phyloP scores from a whole-genome alignment of 2,888 invertebrate species.

The Euzophera pinguis region DNA sequence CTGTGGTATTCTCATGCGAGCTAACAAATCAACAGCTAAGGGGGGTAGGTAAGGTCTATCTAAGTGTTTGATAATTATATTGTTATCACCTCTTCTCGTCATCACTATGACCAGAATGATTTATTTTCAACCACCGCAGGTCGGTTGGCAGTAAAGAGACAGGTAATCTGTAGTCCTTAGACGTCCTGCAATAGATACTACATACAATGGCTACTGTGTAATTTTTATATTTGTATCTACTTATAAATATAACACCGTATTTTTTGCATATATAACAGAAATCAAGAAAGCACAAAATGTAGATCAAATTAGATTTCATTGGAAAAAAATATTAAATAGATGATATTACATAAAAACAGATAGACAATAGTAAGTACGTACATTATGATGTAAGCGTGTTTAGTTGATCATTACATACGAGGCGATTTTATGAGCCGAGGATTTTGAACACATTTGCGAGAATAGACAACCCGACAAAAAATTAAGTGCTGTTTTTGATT shows the following conservation, averaged over 20 bases:
- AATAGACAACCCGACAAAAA: too few species aligned
- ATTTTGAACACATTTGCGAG: too few species aligned
- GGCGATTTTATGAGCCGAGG: too few species aligned
- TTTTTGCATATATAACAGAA: background rate
- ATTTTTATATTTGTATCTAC: conserved; percentile 13
- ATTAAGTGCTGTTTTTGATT: too few species aligned
- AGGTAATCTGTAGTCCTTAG: conserved; percentile 65
- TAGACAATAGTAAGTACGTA: too few species aligned
- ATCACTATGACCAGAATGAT: conserved; percentile 38
- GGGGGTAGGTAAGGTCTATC: conserved; percentile 34
- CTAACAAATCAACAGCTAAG: conserved; percentile 35
- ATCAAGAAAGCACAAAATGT: background rate
- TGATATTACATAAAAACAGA: too few species aligned
- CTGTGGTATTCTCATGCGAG: conserved; percentile 36
- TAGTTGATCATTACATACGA: too few species aligned
- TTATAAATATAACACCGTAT: background rate
- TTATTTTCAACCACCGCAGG: conserved; percentile 62
- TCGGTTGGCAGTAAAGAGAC: conserved; percentile 69
- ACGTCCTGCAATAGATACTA: conserved; percentile 63
- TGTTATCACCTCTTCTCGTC: conserved; percentile 52
- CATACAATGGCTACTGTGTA: conserved; percentile 36
- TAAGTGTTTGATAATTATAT: conserved; percentile 44
- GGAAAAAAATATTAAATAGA: too few species aligned
- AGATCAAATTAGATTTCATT: too few species aligned
- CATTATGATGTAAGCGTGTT: too few species aligned